Conservation (phyloP, 1,140 invertebrate genomes). For the Panagrolaimus sp. region DNA sequence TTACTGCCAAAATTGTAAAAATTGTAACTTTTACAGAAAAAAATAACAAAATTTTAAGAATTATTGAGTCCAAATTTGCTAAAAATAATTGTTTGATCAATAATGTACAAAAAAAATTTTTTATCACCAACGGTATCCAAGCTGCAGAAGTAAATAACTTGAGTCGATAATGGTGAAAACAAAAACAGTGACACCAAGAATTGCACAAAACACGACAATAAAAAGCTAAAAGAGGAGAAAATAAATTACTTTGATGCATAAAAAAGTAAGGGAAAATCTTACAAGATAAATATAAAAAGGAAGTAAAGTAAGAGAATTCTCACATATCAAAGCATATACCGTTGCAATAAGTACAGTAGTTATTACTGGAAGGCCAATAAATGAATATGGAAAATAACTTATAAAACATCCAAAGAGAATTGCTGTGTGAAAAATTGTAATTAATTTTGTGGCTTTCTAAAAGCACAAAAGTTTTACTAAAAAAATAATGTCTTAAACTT, state of each 20-base stretch:
- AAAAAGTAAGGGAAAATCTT: neutral
- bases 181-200: neutral
- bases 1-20: neutral
- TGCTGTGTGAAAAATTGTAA: neutral
- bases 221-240: neutral
- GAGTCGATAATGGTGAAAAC: neutral
- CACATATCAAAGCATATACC: constrained; percentile 5
- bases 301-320: constrained; percentile 10
- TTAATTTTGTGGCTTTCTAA: constrained; percentile 3
- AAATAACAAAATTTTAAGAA: neutral
- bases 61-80: neutral
- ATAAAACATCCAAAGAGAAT: neutral
- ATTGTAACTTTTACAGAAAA: constrained; percentile 4
- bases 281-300: constrained; percentile 7
- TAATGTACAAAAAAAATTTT: neutral
- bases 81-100: neutral
- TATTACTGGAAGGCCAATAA: constrained; percentile 3
- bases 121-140: constrained; percentile 1
- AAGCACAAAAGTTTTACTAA: neutral
- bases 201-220: neutral
- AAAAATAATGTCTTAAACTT: neutral
- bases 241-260: neutral
- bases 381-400: constrained; percentile 15
- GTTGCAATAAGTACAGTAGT: neutral
- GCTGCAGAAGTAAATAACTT: neutral